phyloP scores from a whole-genome alignment of 2,113 vertebrate genomes.

The Paradoxurus hermaphroditus region DNA sequence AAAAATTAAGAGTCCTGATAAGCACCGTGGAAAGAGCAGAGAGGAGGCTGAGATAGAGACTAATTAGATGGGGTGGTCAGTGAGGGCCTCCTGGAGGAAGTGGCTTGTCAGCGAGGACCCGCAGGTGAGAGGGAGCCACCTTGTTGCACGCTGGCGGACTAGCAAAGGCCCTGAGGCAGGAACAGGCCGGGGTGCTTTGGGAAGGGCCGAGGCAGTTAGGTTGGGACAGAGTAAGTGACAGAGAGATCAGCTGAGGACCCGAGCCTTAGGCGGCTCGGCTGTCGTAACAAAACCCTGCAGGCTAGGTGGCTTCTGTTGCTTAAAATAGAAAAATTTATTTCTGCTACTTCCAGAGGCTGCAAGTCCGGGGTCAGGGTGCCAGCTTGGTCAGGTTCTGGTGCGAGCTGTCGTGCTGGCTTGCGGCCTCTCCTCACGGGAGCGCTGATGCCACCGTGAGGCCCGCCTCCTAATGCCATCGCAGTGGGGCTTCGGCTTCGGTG shows the following conservation, averaged over 20 bases:
- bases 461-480: background rate
- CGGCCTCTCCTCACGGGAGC: background rate
- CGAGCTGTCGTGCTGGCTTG: background rate
- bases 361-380: background rate
- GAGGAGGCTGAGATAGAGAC: background rate
- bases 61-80: background rate
- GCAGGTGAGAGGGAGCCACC: accelerated
- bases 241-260: background rate
- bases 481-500: accelerated
- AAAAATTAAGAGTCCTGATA: background rate
- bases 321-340: too few relatives aligned
- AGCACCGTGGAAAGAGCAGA: background rate
- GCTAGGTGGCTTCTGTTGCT: background rate
- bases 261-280: background rate
- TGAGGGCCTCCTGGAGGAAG: background rate
- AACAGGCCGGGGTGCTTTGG: background rate
- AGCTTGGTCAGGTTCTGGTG: accelerated
- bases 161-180: background rate
- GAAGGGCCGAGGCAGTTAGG: background rate
- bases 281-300: too few relatives aligned
- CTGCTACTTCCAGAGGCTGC: background rate
- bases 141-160: background rate
- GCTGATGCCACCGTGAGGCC: accelerated
- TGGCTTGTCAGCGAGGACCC: background rate
- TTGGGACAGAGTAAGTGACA: accelerated